Percentiles rank a stretch among this genome's conserved stretches.
These are phyloP conservation scores for Aphidius ervi DNA, from an alignment of 1,140 invertebrate species.

Conservation along the genomic window DNA sequence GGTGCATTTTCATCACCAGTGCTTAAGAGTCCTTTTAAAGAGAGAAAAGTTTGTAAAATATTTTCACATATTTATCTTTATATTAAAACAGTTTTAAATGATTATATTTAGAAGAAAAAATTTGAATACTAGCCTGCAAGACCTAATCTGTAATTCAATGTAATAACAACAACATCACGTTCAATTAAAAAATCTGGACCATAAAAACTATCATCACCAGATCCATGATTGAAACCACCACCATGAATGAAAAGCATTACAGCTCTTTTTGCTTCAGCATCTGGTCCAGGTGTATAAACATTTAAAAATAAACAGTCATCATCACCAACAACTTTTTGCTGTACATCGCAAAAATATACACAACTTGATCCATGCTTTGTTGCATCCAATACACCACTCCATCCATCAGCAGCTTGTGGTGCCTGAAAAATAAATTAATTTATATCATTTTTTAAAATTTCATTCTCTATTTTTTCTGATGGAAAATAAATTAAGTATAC, in stretches of 20 bases:
- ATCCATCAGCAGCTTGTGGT: slow-evolving; percentile 58
- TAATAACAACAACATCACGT: slow-evolving; percentile 64
- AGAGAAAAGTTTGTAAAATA: not conserved
- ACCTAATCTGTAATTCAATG: slow-evolving; percentile 66
- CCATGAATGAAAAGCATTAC: slow-evolving; percentile 66
- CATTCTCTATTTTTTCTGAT: no score
- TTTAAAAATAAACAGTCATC: slow-evolving; percentile 73
- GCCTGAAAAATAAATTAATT: slow-evolving; percentile 44
- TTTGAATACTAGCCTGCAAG: slow-evolving; percentile 53
- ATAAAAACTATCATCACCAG: slow-evolving; percentile 51
- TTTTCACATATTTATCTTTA: no score
- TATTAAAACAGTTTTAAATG: no score
- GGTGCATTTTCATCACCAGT: slow-evolving; percentile 56
- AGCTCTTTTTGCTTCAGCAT: slow-evolving; percentile 42
- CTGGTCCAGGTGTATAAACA: slow-evolving; percentile 59
- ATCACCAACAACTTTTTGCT: slow-evolving; percentile 45
- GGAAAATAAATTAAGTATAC: slow-evolving; percentile 38
- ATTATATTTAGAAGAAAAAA: no score
- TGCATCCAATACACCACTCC: slow-evolving; percentile 62
- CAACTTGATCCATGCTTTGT: slow-evolving; percentile 55
- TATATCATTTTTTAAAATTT: not conserved
- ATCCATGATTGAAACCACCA: slow-evolving; percentile 59
- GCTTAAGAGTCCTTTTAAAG: slow-evolving; percentile 42
- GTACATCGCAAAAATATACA: slow-evolving; percentile 45
- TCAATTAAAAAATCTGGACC: slow-evolving; percentile 63